A percentile compares a stretch with the other conserved stretches of the same genome.
Evolutionary conservation across 2,113 vertebrate genomes (phyloP).

Genomic region (Phylloscopus trochiloides): DNA sequence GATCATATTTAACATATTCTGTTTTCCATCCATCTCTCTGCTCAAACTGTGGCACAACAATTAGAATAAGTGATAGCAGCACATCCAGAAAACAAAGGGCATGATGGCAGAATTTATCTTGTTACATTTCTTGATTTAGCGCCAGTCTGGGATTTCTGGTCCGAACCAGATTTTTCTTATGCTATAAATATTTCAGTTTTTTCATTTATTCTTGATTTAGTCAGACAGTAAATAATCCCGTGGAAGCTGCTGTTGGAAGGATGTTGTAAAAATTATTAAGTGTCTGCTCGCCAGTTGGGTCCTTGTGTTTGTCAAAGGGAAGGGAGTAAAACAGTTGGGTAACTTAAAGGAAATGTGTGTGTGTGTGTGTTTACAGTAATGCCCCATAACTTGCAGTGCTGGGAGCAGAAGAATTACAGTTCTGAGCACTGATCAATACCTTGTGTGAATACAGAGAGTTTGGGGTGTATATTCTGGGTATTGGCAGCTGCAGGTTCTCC

Average conservation of each 20-base stretch:
- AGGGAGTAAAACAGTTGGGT: constrained; percentile 4
- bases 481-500: neutral
- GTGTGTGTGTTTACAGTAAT: neutral
- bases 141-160: constrained; percentile 31
- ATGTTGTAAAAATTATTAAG: constrained; percentile 55
- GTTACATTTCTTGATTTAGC: constrained; percentile 48
- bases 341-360: constrained; percentile 29
- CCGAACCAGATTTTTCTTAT: constrained; percentile 48
- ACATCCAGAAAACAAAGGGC: constrained; percentile 60
- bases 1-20: constrained; percentile 26
- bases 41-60: constrained; percentile 50
- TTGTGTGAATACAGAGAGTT: neutral
- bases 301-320: constrained; percentile 34
- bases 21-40: constrained; percentile 25
- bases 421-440: neutral
- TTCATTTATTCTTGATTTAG: constrained; percentile 70
- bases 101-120: constrained; percentile 55
- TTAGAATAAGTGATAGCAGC: constrained; percentile 61
- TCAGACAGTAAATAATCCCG: constrained; percentile 67
- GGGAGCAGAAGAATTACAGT: neutral
- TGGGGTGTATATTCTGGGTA: neutral
- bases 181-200: constrained; percentile 70
- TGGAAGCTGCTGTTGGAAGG: constrained; percentile 58
- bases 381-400: neutral
- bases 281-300: constrained; percentile 2